phyloP scores from a whole-genome alignment of 1,140 invertebrate species.

The Papilio machaon region DNA sequence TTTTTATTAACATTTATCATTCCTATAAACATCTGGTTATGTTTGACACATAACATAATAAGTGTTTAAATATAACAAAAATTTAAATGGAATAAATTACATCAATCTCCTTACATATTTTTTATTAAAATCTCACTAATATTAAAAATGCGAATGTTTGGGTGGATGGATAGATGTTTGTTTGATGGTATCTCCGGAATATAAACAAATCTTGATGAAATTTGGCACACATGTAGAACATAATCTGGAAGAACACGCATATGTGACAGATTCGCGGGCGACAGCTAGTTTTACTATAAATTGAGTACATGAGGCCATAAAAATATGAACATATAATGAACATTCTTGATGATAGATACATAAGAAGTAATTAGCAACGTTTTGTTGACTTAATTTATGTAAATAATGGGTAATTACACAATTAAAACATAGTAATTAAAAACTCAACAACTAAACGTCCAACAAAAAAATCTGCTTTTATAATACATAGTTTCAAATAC shows the following conservation, averaged over 20 bases:
- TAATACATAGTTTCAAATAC: no score
- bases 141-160: no score
- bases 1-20: not conserved
- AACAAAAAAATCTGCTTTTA: not conserved
- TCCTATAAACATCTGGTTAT: not conserved
- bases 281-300: not conserved
- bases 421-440: not conserved
- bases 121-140: not conserved
- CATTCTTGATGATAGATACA: not conserved
- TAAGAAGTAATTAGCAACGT: not conserved
- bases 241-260: no score
- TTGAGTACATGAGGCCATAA: not conserved
- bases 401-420: not conserved
- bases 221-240: no score
- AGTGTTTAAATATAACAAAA: not conserved
- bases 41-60: not conserved
- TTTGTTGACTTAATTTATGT: not conserved
- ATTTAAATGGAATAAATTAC: not conserved
- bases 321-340: not conserved
- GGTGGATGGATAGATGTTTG: no score
- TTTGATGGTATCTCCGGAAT: no score
- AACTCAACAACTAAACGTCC: not conserved
- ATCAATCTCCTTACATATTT: not conserved
- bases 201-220: no score
- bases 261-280: no score